Evolutionary conservation across 2,888 invertebrate species (phyloP).

Genomic region (Podabrus alpinus): DNA sequence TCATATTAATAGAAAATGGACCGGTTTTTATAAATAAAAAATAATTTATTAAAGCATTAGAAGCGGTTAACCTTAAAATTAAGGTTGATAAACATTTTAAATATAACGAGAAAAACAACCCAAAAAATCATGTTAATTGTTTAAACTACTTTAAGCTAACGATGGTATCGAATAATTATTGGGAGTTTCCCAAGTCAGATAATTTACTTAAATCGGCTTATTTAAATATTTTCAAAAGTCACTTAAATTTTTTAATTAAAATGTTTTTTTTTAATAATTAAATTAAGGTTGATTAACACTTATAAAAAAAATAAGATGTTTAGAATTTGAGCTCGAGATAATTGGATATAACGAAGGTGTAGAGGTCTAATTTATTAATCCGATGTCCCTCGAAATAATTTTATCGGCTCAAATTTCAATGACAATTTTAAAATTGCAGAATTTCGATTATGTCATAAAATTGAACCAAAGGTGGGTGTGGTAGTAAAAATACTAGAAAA

Average conservation of each 20-base stretch:
- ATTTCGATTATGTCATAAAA: conserved; percentile 1
- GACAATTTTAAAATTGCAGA: background rate
- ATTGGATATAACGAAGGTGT: background rate
- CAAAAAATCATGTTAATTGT: conserved; percentile 5
- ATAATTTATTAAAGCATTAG: conserved; percentile 4
- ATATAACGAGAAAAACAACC: conserved; percentile 4
- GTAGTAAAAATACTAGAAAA: conserved; percentile 13
- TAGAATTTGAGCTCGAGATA: too few species aligned
- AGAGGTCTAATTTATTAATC: background rate
- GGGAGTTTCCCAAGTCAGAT: background rate
- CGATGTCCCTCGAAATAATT: background rate
- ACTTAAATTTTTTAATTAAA: background rate
- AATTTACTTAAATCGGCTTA: background rate
- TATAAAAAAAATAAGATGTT: background rate
- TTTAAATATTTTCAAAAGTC: background rate
- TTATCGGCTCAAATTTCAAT: background rate
- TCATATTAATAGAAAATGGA: background rate
- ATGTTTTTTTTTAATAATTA: background rate
- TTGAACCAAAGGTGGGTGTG: conserved; percentile 7
- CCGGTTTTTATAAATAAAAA: background rate
- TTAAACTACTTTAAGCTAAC: background rate
- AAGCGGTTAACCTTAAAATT: conserved; percentile 4
- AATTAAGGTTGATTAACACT: background rate
- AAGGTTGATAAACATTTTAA: conserved; percentile 1
- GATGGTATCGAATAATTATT: background rate